Evolutionary conservation across 2,888 invertebrate genomes (phyloP), one percentile per base, ranked within the genome.

Genomic region (Malthinus flaveolus): DNA sequence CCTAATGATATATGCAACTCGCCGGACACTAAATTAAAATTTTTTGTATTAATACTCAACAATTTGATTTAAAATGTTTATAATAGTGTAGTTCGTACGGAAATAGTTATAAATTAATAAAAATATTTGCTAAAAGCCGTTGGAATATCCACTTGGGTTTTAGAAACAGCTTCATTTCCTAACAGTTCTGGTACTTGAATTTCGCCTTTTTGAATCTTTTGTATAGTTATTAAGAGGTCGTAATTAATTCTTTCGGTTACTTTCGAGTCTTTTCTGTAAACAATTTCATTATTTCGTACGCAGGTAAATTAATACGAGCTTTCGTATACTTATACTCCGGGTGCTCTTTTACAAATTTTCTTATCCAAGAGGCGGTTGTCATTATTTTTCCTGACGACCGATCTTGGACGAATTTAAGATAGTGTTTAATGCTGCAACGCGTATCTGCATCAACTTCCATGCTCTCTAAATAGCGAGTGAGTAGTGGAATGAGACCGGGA

Each of bases 401-500:
- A 55, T 87, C 85, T 75, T 90, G 90, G 74, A 99, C 97, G 62
- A 97, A 86, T 74, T 91, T 93, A 64, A 99, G 85, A 81, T 99
- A 99, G 80, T 97, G 94, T 78, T 93, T 92, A 72, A 99, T 91
- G 7, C 96, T 95, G 81, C 98, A 98, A 78, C 95, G 93, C 35
- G 97, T 98, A 78, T 98, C 98, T 1, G 97, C 95, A 81, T 99
- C 99, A 49, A 97, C 93, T 78, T 99, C 97, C 87, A 97, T 94
- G 59, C 91, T 92, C 65, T 91, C 90, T 70, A 99, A 83, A 80
- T 96, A 99, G 70, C 91, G 93, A 76, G 94, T 91, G 62, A 99
- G 95, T 68, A 99, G 81, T 3, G 97, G 93, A 65, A 97, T 88
- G 69, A 99, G 82, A 0, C 99, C 99, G 15, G 97, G 96, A 81